phyloP scores from a whole-genome alignment of 37 sponge, comb jelly and placozoan species.

The Trichoplax adhaerens region DNA sequence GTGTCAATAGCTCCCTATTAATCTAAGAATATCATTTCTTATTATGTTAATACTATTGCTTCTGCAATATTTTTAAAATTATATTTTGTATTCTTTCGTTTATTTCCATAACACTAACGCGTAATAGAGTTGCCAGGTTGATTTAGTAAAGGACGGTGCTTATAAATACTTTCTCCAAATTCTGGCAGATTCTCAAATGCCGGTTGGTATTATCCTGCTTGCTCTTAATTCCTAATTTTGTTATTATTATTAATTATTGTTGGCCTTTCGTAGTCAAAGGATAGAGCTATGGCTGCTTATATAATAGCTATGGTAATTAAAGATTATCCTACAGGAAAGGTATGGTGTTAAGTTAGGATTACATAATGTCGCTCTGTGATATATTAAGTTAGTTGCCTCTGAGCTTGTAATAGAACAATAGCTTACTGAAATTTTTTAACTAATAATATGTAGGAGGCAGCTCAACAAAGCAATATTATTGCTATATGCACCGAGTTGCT shows the following conservation, averaged over 20 bases:
- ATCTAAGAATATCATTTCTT: not conserved
- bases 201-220: not conserved
- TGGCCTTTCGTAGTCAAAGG: constrained; percentile 36
- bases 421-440: not conserved
- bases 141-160: constrained; percentile 63
- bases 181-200: constrained; percentile 46
- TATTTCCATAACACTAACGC: not conserved
- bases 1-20: too few relatives aligned
- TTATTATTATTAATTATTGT: constrained; percentile 1
- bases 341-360: too few relatives aligned
- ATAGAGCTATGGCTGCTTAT: constrained; percentile 80
- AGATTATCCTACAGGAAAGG: constrained; percentile 55
- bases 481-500: constrained; percentile 49
- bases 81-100: not conserved
- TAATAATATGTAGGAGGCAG: constrained; percentile 26
- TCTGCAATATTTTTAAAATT: not conserved
- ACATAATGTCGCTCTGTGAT: too few relatives aligned
- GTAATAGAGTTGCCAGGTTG: constrained; percentile 57
- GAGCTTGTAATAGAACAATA: too few relatives aligned
- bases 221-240: not conserved
- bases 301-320: constrained; percentile 48
- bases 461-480: constrained; percentile 40
- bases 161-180: constrained; percentile 69
- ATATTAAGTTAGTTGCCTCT: too few relatives aligned
- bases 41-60: not conserved